Conservation (phyloP, 2,113 vertebrate genomes). For the Candoia aspera region DNA sequence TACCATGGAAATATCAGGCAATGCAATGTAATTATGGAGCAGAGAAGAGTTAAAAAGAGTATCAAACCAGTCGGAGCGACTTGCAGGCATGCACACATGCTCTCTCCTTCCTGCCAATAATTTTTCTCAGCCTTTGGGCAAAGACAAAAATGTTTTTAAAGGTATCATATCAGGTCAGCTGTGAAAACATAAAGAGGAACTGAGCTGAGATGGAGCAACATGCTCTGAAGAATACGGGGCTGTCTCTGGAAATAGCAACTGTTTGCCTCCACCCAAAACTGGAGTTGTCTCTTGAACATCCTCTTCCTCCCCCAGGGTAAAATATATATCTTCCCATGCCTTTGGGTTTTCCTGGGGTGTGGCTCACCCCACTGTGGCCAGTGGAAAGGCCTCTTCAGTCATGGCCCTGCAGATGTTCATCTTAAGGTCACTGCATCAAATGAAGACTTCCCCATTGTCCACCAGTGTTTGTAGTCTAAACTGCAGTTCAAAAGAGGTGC, state of each 20-base stretch:
- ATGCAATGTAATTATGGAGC: constrained; percentile 93
- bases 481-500: background rate
- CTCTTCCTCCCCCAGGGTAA: background rate
- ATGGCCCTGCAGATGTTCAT: too few relatives aligned
- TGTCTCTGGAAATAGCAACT: background rate
- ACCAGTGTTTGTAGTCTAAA: background rate
- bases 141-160: background rate
- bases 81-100: constrained; percentile 68
- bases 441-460: background rate
- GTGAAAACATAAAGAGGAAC: background rate
- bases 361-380: too few relatives aligned
- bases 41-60: constrained; percentile 77
- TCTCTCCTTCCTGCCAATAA: background rate
- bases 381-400: too few relatives aligned
- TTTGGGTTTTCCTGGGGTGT: background rate
- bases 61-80: constrained; percentile 76
- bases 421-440: background rate
- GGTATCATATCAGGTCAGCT: background rate
- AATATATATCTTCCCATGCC: too few relatives aligned
- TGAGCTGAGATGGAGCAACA: background rate
- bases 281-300: background rate
- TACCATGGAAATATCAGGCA: constrained; percentile 97
- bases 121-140: background rate
- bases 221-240: background rate
- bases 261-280: background rate